These are phyloP conservation scores for Drosophila oshimai DNA, from an alignment of 1,140 invertebrate genomes.

Conservation along the genomic window DNA sequence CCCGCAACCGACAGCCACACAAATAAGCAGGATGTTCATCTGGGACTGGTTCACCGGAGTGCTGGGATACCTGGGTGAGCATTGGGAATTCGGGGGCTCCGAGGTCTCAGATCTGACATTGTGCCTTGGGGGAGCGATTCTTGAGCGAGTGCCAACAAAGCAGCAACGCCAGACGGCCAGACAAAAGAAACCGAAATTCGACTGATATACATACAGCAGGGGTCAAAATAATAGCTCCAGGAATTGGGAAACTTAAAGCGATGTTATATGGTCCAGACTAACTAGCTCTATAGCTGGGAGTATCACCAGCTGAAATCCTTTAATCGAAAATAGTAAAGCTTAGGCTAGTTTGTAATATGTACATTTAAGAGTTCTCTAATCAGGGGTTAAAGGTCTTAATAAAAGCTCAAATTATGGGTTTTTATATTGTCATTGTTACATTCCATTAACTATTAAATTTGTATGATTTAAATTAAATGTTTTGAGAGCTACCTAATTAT, in stretches of 20 bases:
- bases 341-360: no score
- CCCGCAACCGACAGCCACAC: constrained; percentile 54
- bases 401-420: no score
- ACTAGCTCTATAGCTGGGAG: no score
- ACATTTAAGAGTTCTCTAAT: no score
- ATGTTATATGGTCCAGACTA: no score
- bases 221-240: constrained; percentile 6
- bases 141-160: constrained; percentile 75
- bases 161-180: constrained; percentile 28
- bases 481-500: no score
- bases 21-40: constrained; percentile 92
- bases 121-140: constrained; percentile 44
- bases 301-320: no score
- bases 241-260: background rate
- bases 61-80: constrained; percentile 95
- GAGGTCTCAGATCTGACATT: constrained; percentile 47
- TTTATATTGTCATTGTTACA: no score
- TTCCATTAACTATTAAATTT: no score
- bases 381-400: no score
- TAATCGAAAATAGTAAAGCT: no score
- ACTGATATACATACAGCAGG: constrained; percentile 16
- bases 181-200: constrained; percentile 53
- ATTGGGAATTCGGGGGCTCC: background rate
- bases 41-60: constrained; percentile 99
- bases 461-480: no score